These are phyloP conservation scores for Lycaena phlaeas DNA, from an alignment of 2,888 invertebrate genomes.

Conservation along the genomic window DNA sequence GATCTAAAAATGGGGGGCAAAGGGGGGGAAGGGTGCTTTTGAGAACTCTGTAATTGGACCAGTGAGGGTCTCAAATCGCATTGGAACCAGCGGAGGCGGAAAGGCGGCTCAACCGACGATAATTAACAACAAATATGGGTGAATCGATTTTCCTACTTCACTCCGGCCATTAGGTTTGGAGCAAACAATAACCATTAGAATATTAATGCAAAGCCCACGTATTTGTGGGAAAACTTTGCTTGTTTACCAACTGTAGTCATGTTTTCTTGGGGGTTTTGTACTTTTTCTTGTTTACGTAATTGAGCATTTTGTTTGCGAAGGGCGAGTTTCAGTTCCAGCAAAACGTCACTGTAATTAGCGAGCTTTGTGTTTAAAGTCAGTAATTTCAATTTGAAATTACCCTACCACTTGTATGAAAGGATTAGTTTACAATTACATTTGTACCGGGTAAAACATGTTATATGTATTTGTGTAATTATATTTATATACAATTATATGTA, in stretches of 20 bases:
- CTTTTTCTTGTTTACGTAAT: slow-evolving; percentile 58
- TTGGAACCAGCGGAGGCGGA: slow-evolving; percentile 66
- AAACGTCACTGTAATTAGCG: too few species aligned
- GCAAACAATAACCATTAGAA: slow-evolving; percentile 33
- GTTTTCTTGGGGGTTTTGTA: slow-evolving; percentile 43
- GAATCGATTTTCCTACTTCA: slow-evolving; percentile 56
- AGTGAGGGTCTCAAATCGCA: slow-evolving; percentile 70
- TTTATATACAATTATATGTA: too few species aligned
- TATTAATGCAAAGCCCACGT: slow-evolving; percentile 52
- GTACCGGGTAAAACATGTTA: too few species aligned
- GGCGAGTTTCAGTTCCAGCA: slow-evolving; percentile 47
- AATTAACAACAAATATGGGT: slow-evolving; percentile 73
- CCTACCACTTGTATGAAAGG: too few species aligned
- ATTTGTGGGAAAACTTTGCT: slow-evolving; percentile 60
- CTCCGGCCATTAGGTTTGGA: slow-evolving; percentile 45
- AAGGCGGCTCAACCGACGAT: slow-evolving; percentile 68
- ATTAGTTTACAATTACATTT: too few species aligned
- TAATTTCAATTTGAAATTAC: too few species aligned
- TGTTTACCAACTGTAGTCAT: slow-evolving; percentile 61
- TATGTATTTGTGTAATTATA: too few species aligned
- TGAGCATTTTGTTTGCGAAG: slow-evolving; percentile 53
- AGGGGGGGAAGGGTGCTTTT: slow-evolving; percentile 44
- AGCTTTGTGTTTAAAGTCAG: slow-evolving; percentile 6
- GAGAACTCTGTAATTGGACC: slow-evolving; percentile 70
- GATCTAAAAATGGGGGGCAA: slow-evolving; percentile 65